Conservation (phyloP, 1,140 invertebrate species). For the Drosophila kohkoa region DNA sequence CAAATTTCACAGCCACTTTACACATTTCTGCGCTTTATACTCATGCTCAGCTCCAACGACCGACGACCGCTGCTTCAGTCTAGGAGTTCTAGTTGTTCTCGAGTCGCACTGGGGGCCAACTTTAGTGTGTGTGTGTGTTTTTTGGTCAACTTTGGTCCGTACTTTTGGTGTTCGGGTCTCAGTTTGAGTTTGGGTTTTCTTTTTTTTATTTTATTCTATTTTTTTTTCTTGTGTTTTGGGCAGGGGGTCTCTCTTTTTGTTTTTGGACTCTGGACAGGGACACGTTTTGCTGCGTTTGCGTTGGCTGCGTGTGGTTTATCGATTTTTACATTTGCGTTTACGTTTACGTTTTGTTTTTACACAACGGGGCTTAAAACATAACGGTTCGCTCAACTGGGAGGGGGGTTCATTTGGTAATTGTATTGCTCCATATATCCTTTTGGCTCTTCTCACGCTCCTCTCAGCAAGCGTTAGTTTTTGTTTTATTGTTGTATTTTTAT, state of each 20-base stretch:
- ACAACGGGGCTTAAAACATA: constrained; percentile 75
- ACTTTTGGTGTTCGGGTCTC: constrained; percentile 38
- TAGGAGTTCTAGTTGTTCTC: constrained; percentile 26
- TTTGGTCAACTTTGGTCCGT: constrained; percentile 62
- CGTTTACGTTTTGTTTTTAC: constrained; percentile 79
- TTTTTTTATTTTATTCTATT: constrained; percentile 19
- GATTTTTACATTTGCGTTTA: constrained; percentile 82
- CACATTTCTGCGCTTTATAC: constrained; percentile 71
- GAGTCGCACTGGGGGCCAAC: constrained; percentile 38
- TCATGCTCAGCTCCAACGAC: constrained; percentile 8
- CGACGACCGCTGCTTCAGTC: constrained; percentile 29
- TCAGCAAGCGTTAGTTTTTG: constrained; percentile 31
- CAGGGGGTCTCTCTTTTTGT: constrained; percentile 10
- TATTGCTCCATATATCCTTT: constrained; percentile 50
- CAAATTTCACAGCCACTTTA: constrained; percentile 80
- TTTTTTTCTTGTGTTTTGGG: constrained; percentile 16
- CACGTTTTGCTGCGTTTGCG: constrained; percentile 77
- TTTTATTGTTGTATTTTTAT: neutral
- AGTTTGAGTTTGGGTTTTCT: constrained; percentile 15
- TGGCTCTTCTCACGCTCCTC: constrained; percentile 3
- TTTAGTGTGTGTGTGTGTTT: constrained; percentile 46
- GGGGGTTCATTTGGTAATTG: constrained; percentile 42
- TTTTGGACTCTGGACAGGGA: constrained; percentile 61
- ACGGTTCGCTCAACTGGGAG: constrained; percentile 45
- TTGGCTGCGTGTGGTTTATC: constrained; percentile 81